Base-by-base conservation (phyloP, 2,888 invertebrate genomes). In the Ectropis crepuscularia region DNA sequence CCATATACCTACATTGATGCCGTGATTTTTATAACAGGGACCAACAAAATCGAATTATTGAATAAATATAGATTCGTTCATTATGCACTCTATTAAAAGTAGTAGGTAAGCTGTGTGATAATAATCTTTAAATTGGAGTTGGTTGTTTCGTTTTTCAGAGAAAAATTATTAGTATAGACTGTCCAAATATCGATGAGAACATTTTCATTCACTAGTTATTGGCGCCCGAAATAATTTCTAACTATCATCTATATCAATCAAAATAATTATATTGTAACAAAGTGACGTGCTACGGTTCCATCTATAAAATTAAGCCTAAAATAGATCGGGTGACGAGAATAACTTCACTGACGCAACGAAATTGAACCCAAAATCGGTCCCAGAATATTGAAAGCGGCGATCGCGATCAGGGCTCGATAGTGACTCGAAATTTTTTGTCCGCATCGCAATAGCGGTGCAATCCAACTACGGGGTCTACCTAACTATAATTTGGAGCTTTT, bases 391-490 rank as follows among this genome's bases (percentile, higher is more conserved):
- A 72, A 74, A 72, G 69, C 69, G 42, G 47, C 63, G 61, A 71
- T 73, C 61, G 53, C 16, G 16, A 28, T 28, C 16, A 28, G 4
- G 4, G 4, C 16, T 63, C 68, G 72, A 74, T 77, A 76, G 76
- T 84, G 85, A 87, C 81, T 83, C 61, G 80, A 71, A 68, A 75
- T 72, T 85, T 83, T 83, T 82, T 77, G 78, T 74, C 71, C 70
- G 71, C 68, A 72, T 62, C 65, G 71, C 78, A 68, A 80, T 83
- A 82, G 82, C 86, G 80, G 82, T 83, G 83, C 81, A 87, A 83
- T 76, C 71, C 74, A 79, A 85, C 76, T 73, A 75, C 16, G 16
- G 16, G 4, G 16, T 28, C 16, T 28, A 28, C 16, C 16, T 28
- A 28, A 28, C 16, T 28, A 28, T 1, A 28, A 28, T 28, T n/a